Evolutionary conservation across 2,797 vertebrate genomes (phyloP).

Genomic region (Sternotherus odoratus): DNA sequence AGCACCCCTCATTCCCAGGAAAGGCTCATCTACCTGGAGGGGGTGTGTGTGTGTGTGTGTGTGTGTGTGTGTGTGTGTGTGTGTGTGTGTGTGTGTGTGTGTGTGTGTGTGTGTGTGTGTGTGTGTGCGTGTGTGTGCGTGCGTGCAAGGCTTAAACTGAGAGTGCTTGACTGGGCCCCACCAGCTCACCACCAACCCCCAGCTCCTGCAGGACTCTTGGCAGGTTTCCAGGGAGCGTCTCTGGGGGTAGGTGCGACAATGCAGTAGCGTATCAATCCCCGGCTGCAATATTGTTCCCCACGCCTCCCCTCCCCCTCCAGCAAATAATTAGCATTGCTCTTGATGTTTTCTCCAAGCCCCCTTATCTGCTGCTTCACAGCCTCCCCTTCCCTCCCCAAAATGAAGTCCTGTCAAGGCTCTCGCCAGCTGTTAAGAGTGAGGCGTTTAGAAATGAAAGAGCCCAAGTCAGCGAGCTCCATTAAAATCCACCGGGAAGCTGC

Average conservation of each 20-base stretch:
- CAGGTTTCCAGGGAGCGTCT: neutral
- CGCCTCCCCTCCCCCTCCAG: neutral
- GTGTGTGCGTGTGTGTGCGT: too few relatives aligned
- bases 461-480: neutral
- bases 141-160: neutral
- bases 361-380: neutral
- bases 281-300: neutral
- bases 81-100: too few relatives aligned
- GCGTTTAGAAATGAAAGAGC: neutral
- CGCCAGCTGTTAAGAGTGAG: neutral
- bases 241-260: too few relatives aligned
- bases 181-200: neutral
- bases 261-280: neutral
- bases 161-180: neutral
- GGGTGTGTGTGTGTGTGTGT: too few relatives aligned
- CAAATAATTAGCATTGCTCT: neutral
- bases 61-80: too few relatives aligned
- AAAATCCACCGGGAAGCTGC: constrained; percentile 24
- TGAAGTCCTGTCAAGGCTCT: neutral
- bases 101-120: too few relatives aligned
- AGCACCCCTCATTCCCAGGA: neutral
- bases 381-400: neutral
- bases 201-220: neutral
- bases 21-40: neutral
- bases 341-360: neutral